Evolutionary conservation across 2,888 invertebrate genomes (phyloP).

Genomic region (Heliconius ethilla): DNA sequence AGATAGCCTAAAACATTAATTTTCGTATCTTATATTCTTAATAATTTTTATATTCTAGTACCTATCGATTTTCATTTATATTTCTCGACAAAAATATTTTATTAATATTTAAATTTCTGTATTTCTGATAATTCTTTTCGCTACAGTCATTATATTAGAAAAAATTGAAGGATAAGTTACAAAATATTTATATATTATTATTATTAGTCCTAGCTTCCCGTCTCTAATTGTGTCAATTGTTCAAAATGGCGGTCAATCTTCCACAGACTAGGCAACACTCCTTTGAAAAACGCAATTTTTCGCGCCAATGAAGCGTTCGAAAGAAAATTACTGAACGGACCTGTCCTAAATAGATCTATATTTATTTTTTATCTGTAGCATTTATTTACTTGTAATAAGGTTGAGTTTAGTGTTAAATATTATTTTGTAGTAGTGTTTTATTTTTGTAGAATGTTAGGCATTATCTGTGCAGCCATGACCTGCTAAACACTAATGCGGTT

Average conservation of each 20-base stretch:
- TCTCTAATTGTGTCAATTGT: slow-evolving; percentile 31
- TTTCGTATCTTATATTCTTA: too few relatives aligned
- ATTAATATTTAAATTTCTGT: too few relatives aligned
- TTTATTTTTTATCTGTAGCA: slow-evolving; percentile 49
- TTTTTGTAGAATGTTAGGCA: slow-evolving; percentile 58
- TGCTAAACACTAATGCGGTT: slow-evolving; percentile 67
- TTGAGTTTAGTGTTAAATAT: slow-evolving; percentile 47
- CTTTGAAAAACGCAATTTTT: slow-evolving; percentile 77
- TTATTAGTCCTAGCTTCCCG: slow-evolving; percentile 4
- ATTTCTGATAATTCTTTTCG: too few relatives aligned
- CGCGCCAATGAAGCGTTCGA: slow-evolving; percentile 74
- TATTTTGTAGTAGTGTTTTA: slow-evolving; percentile 41
- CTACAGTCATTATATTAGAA: too few relatives aligned
- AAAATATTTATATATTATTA: neutral
- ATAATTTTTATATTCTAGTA: neutral
- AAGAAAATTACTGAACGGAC: slow-evolving; percentile 73
- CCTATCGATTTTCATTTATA: neutral
- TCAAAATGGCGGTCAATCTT: slow-evolving; percentile 52
- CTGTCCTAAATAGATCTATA: slow-evolving; percentile 61
- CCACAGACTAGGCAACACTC: slow-evolving; percentile 55
- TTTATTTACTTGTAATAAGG: slow-evolving; percentile 46
- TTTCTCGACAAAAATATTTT: neutral
- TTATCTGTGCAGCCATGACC: slow-evolving; percentile 65
- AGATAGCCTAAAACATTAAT: too few relatives aligned
- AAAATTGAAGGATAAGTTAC: too few relatives aligned